These are phyloP conservation scores for Propithecus perrieri DNA, from an alignment of 2,797 vertebrate species.

Conservation along the genomic window DNA sequence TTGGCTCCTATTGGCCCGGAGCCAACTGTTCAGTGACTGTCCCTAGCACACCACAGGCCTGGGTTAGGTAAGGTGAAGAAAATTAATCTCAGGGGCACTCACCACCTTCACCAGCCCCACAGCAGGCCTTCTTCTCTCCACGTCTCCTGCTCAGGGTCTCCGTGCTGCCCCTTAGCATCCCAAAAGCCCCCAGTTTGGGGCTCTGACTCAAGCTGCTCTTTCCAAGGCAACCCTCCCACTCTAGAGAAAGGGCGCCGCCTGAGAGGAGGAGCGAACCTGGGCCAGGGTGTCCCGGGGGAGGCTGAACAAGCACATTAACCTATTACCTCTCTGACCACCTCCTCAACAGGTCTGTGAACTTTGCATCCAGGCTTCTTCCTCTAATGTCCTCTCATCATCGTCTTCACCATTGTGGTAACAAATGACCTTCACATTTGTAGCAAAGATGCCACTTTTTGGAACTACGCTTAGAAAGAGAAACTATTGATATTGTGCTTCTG, in stretches of 20 bases:
- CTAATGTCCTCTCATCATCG: background rate
- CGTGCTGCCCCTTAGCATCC: background rate
- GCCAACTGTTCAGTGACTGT: background rate
- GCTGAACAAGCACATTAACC: background rate
- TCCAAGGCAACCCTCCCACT: background rate
- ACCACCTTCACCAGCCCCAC: background rate
- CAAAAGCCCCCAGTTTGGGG: background rate
- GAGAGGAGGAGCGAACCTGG: background rate
- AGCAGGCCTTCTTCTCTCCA: background rate
- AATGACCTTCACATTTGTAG: background rate
- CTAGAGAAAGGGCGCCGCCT: background rate
- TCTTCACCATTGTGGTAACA: background rate
- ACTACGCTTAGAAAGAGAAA: background rate
- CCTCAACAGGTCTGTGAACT: background rate
- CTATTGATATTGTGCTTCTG: background rate
- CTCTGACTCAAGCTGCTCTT: background rate
- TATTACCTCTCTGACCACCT: background rate
- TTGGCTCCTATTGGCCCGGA: background rate
- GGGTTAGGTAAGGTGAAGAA: background rate
- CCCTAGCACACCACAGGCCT: background rate
- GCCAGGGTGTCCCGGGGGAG: background rate
- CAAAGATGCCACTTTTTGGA: background rate
- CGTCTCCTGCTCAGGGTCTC: background rate
- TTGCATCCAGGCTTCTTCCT: background rate
- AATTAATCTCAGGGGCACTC: background rate